phyloP scores from a whole-genome alignment of 2,888 invertebrate genomes.

The Coelinius sp. region DNA sequence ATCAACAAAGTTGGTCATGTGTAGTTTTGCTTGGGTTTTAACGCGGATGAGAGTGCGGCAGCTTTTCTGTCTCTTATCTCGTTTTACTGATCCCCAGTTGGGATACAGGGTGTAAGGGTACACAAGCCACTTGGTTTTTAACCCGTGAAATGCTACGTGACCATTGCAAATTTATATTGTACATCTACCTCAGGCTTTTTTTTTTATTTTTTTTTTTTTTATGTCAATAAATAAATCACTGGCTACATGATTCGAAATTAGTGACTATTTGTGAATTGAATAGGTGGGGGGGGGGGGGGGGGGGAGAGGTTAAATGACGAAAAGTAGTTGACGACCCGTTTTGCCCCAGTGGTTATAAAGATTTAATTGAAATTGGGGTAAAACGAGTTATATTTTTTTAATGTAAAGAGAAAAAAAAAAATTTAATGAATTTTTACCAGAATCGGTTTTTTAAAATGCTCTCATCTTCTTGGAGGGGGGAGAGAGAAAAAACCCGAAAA shows the following conservation, averaged over 20 bases:
- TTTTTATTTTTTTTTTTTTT: neutral
- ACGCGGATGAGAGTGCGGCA: neutral
- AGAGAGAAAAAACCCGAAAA: no score
- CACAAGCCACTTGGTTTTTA: conserved; percentile 62
- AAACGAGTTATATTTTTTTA: no score
- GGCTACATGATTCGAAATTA: neutral
- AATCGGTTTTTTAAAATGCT: no score
- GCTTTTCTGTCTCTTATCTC: conserved; percentile 62
- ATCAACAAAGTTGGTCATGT: neutral
- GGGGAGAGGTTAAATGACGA: no score
- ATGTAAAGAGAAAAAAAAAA: no score
- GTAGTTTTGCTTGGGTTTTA: neutral
- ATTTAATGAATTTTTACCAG: no score
- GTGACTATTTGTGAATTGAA: no score
- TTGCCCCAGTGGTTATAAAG: no score
- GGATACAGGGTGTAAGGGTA: conserved; percentile 70
- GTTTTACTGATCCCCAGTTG: conserved; percentile 43
- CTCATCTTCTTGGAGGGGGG: no score
- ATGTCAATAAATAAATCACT: neutral
- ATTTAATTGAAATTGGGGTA: no score
- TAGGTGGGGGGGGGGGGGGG: no score
- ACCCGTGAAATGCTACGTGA: conserved; percentile 51
- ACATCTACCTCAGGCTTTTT: conserved; percentile 34
- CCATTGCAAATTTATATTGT: conserved; percentile 9
- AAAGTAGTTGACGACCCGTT: no score